A percentile compares a stretch with the other conserved stretches of the same genome.
These are phyloP conservation scores for Argyra leucocephala DNA, from an alignment of 2,888 invertebrate species.

Conservation along the genomic window DNA sequence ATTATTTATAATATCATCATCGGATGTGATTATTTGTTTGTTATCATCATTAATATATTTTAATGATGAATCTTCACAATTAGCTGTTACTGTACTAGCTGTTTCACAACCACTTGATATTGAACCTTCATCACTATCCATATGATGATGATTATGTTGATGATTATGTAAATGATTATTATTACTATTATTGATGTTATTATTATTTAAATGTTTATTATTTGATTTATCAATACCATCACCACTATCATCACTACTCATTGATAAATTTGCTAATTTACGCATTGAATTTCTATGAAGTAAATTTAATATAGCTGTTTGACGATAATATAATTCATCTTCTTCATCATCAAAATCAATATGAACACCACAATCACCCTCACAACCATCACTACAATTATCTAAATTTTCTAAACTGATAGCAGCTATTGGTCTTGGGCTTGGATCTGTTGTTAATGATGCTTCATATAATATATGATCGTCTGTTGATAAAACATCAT, in stretches of 20 bases:
- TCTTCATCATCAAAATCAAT: conserved; percentile 28
- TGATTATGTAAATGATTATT: conserved; percentile 22
- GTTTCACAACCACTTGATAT: conserved; percentile 75
- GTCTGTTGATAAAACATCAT: background rate
- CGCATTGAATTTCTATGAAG: conserved; percentile 39
- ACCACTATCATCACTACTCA: conserved; percentile 34
- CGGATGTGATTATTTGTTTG: conserved; percentile 19
- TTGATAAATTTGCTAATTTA: conserved; percentile 31
- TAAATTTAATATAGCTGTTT: conserved; percentile 39
- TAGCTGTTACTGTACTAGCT: conserved; percentile 58
- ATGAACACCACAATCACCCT: conserved; percentile 15
- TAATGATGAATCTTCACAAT: conserved; percentile 41
- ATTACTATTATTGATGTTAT: conserved; percentile 15
- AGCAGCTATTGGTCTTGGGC: conserved; percentile 15
- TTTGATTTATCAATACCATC: conserved; percentile 18
- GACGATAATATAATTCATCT: conserved; percentile 39
- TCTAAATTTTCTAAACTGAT: conserved; percentile 25
- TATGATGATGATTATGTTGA: conserved; percentile 25
- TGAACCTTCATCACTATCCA: conserved; percentile 64
- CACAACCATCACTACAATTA: conserved; percentile 19
- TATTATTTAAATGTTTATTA: conserved; percentile 24
- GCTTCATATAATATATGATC: conserved; percentile 1
- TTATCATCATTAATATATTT: conserved; percentile 27
- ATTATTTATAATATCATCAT: background rate
- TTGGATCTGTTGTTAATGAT: conserved; percentile 12